Conservation (phyloP, 2,797 vertebrate genomes). For the Nasua narica region DNA sequence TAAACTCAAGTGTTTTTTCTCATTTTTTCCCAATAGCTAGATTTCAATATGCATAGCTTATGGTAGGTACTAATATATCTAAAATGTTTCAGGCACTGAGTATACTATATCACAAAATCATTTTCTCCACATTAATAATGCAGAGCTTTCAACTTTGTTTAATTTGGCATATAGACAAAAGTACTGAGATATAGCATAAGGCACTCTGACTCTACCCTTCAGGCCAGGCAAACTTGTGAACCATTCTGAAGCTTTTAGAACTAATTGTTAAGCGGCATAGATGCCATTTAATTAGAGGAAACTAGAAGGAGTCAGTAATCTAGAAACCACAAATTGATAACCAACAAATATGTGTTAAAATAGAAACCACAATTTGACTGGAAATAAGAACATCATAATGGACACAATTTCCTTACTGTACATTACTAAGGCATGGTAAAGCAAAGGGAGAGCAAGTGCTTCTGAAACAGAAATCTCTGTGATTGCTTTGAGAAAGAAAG, state of each 20-base stretch:
- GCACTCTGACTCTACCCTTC: conserved; percentile 5
- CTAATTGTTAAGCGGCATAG: conserved; percentile 34
- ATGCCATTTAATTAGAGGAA: conserved; percentile 55
- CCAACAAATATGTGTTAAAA: too few species aligned
- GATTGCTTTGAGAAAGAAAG: conserved; percentile 36
- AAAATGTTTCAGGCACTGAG: conserved; percentile 22
- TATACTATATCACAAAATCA: not conserved
- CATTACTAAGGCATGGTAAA: conserved; percentile 9
- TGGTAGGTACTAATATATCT: conserved; percentile 16
- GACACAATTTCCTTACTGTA: not conserved
- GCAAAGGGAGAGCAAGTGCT: not conserved
- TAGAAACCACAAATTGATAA: conserved; percentile 54
- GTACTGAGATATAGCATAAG: not conserved
- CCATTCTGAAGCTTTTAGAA: conserved; percentile 35
- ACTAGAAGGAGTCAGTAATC: conserved; percentile 24
- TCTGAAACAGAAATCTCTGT: not conserved
- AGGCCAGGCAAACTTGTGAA: conserved; percentile 37
- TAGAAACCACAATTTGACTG: conserved; percentile 54
- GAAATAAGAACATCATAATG: conserved; percentile 26
- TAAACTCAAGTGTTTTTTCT: not conserved
- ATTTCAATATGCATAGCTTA: not conserved
- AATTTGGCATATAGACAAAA: conserved; percentile 46
- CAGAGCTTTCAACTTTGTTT: conserved; percentile 54
- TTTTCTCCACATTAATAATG: conserved; percentile 61
- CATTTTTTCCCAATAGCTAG: not conserved